Conservation (phyloP, 2,113 vertebrate species). For the Pollachius pollachius region DNA sequence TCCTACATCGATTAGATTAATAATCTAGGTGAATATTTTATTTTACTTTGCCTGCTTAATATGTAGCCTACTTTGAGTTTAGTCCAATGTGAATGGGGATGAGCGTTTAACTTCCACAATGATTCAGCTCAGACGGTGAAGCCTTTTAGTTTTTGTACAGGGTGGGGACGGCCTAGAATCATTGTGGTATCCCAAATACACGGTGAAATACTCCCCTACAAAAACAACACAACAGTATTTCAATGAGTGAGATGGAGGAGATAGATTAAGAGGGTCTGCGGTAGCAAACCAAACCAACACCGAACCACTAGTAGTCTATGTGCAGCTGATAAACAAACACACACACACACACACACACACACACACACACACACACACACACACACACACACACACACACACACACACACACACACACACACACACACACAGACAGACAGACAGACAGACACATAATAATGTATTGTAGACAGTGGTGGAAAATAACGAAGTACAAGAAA, state of each 20-base stretch:
- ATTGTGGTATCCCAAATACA: constrained; percentile 42
- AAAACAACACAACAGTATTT: constrained; percentile 33
- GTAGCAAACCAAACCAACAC: background rate
- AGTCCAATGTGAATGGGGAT: too few relatives aligned
- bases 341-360: background rate
- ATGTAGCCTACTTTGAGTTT: too few relatives aligned
- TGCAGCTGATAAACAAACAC: background rate
- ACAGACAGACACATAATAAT: too few relatives aligned
- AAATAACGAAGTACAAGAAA: too few relatives aligned
- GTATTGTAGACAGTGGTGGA: too few relatives aligned
- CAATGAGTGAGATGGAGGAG: background rate
- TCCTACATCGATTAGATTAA: too few relatives aligned
- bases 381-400: background rate
- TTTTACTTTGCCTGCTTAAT: too few relatives aligned
- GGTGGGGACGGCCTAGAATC: constrained; percentile 11
- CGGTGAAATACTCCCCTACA: constrained; percentile 42
- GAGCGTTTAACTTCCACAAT: too few relatives aligned
- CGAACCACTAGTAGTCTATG: background rate
- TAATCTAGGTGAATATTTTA: too few relatives aligned
- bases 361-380: background rate
- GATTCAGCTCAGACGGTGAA: too few relatives aligned
- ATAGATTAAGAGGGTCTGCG: background rate
- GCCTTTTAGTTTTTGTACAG: too few relatives aligned
- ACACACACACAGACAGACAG: background rate
- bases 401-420: background rate